Percentiles rank a stretch among this genome's conserved stretches.
These are phyloP conservation scores for Hyppa rectilinea DNA, from an alignment of 2,888 invertebrate species.

Conservation along the genomic window DNA sequence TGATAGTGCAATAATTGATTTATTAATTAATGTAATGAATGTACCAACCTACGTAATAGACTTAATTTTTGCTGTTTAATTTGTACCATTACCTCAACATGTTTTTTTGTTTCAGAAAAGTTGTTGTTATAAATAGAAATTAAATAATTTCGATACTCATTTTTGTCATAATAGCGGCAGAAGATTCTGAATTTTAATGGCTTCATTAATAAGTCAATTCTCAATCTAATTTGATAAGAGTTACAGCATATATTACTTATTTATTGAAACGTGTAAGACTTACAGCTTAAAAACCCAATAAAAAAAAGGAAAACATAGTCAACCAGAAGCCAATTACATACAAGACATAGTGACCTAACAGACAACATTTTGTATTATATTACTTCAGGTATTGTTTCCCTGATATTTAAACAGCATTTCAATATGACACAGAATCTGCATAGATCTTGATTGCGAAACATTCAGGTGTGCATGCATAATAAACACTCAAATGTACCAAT, in stretches of 20 bases:
- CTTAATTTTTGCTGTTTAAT: slow-evolving; percentile 22
- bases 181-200: slow-evolving; percentile 11
- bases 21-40: slow-evolving; percentile 41
- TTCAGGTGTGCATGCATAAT: slow-evolving; percentile 35
- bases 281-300: too few species aligned
- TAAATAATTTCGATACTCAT: slow-evolving; percentile 4
- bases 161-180: background rate
- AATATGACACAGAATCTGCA: slow-evolving; percentile 4
- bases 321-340: too few species aligned
- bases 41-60: slow-evolving; percentile 20
- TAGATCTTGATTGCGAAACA: slow-evolving; percentile 38
- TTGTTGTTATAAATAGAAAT: slow-evolving; percentile 4
- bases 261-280: too few species aligned
- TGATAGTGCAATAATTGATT: slow-evolving; percentile 38
- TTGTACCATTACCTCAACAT: slow-evolving; percentile 26
- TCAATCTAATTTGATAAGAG: background rate
- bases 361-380: background rate
- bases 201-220: background rate
- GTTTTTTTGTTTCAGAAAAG: slow-evolving; percentile 16
- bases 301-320: too few species aligned
- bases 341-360: too few species aligned
- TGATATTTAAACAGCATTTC: background rate
- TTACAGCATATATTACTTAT: background rate
- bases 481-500: slow-evolving; percentile 46
- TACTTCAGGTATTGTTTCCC: background rate